These are phyloP conservation scores for Neodiprion virginianus DNA, from an alignment of 1,140 invertebrate genomes.

Conservation along the genomic window DNA sequence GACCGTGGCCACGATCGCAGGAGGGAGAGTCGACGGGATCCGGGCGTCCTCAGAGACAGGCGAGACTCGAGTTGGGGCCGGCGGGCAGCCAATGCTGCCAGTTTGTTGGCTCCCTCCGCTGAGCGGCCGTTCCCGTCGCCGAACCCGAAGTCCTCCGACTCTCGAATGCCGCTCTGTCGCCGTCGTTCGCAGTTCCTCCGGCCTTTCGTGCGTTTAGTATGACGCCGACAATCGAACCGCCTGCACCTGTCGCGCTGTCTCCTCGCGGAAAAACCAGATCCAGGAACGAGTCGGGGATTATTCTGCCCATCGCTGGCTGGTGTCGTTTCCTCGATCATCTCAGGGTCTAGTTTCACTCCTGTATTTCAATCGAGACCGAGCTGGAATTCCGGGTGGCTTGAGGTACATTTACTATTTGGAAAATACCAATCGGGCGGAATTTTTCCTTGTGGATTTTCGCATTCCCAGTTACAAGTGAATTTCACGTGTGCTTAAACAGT, in stretches of 20 bases:
- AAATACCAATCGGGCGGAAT: too few relatives aligned
- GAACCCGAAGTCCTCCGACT: constrained; percentile 2
- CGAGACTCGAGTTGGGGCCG: not conserved
- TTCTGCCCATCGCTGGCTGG: too few relatives aligned
- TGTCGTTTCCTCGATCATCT: too few relatives aligned
- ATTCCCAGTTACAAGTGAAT: too few relatives aligned
- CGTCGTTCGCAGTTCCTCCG: constrained; percentile 32
- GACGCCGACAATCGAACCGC: constrained; percentile 53
- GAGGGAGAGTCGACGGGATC: not conserved
- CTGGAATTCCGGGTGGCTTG: too few relatives aligned
- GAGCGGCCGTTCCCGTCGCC: constrained; percentile 24
- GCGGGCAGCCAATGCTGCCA: constrained; percentile 18
- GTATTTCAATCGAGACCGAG: too few relatives aligned
- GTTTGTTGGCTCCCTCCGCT: constrained; percentile 38
- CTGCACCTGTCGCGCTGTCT: constrained; percentile 38
- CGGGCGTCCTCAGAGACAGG: not conserved
- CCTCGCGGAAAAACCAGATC: not conserved
- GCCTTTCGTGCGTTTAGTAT: constrained; percentile 49
- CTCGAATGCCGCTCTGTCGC: constrained; percentile 10
- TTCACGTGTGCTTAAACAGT: too few relatives aligned
- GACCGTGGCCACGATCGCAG: not conserved
- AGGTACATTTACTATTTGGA: too few relatives aligned
- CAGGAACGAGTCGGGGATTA: not conserved
- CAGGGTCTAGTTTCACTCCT: too few relatives aligned
- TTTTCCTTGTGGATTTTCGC: too few relatives aligned